Evolutionary conservation across 1,140 invertebrate genomes (phyloP).

Genomic region (Anastrepha obliqua): DNA sequence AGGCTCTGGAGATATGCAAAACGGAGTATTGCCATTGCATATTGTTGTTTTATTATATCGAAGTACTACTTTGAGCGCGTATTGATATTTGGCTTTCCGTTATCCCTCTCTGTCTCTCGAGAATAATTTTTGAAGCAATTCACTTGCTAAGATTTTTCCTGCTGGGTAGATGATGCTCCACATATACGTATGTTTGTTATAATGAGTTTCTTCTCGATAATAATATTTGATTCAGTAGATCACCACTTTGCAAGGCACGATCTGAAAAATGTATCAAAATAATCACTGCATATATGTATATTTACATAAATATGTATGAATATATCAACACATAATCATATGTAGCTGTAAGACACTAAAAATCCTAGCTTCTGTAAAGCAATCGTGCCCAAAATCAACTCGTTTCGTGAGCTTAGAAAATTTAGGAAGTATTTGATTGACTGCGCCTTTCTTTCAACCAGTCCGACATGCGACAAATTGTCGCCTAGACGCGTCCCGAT

Average conservation of each 20-base stretch:
- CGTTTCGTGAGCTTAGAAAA: conserved; percentile 46
- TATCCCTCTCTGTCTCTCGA: too few species aligned
- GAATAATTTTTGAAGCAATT: too few species aligned
- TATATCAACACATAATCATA: not conserved
- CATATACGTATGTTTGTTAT: not conserved
- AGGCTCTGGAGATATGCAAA: too few species aligned
- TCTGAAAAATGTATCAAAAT: not conserved
- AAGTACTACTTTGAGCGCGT: too few species aligned
- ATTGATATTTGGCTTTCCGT: too few species aligned
- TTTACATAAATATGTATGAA: not conserved
- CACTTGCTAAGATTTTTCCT: too few species aligned
- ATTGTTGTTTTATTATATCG: too few species aligned
- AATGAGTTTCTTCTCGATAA: not conserved
- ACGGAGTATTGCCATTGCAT: too few species aligned
- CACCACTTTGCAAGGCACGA: not conserved
- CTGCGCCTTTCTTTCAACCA: conserved; percentile 42
- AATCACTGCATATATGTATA: not conserved
- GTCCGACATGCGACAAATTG: conserved; percentile 41
- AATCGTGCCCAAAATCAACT: conserved; percentile 34
- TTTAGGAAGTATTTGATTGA: conserved; percentile 48
- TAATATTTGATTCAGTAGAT: not conserved
- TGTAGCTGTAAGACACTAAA: not conserved
- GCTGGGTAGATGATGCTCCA: too few species aligned
- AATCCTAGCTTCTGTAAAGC: not conserved
- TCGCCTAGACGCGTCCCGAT: conserved; percentile 25